Evolutionary conservation across 2,888 invertebrate genomes (phyloP), one percentile per base, ranked within the genome.

Genomic region (Mythimna pallens): DNA sequence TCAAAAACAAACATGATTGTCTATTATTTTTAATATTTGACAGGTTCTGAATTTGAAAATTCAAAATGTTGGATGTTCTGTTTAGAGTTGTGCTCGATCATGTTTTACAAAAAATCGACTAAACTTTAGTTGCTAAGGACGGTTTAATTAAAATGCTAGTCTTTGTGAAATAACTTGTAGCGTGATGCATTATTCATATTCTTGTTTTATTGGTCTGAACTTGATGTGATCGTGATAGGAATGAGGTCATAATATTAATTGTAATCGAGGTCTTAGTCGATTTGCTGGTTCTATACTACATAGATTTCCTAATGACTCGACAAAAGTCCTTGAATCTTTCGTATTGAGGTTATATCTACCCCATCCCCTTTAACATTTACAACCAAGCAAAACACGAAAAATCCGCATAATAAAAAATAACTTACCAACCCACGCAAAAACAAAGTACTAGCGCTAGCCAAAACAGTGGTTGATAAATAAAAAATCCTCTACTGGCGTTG

Each of bases 401-500:
- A 70, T 62, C 79, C 73, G 80, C 82, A 80, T 74, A 47, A 65
- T 72, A 76, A 79, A 81, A 79, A 72, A 76, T 64, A 58, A 68
- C 70, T 75, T 74, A 74, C 50, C 67, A 22, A 74, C 67, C 59
- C 40, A 67, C 69, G 63, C 58, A 83, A 73, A 81, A 77, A 79
- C 66, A 72, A 70, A 71, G 66, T 71, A 52, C 50, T 52, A 83
- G 67, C 62, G 65, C 75, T 69, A 78, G 80, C 80, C 76, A 76
- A 85, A 82, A 76, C 77, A 79, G 71, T 69, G 80, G 83, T 82
- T 79, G 82, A 83, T 87, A 87, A 91, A 91, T 89, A 91, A 89
- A 91, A 90, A 89, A 88, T 86, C 87, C 86, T 85, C 85, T 85
- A 87, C 87, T 89, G 89, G 90, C 89, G 86, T 78, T 89, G 88